phyloP scores from a whole-genome alignment of 2,113 vertebrate genomes.

The Morphnarchus princeps region DNA sequence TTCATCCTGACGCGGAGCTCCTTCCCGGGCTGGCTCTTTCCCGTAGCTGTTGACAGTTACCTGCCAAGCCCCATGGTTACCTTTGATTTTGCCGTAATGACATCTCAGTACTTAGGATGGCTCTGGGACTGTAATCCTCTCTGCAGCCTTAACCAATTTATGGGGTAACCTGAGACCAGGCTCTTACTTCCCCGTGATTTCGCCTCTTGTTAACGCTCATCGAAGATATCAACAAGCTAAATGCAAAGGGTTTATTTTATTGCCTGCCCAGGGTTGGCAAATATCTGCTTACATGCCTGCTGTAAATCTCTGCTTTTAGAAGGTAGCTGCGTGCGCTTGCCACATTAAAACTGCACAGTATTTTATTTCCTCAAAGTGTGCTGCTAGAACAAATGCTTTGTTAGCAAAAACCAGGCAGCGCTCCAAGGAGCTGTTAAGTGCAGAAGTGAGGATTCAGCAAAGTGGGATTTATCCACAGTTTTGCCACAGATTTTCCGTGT shows the following conservation, averaged over 20 bases:
- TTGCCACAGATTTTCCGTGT: not conserved
- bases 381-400: not conserved
- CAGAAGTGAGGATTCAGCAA: not conserved
- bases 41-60: conserved; percentile 78
- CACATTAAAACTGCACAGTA: not conserved
- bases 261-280: not conserved
- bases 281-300: not conserved
- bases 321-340: not conserved
- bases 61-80: conserved; percentile 70
- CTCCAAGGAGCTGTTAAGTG: not conserved
- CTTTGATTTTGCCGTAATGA: conserved; percentile 79
- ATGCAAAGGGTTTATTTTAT: conserved; percentile 12
- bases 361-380: not conserved
- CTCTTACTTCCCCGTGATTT: conserved; percentile 37
- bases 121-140: conserved; percentile 69
- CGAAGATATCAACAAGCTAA: not conserved
- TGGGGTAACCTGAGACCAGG: conserved; percentile 71
- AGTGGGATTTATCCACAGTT: not conserved
- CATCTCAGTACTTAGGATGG: conserved; percentile 63
- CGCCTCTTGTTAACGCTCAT: conserved; percentile 55
- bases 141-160: conserved; percentile 63
- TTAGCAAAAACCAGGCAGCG: not conserved
- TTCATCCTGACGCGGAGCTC: conserved; percentile 62
- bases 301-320: not conserved
- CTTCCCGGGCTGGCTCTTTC: conserved; percentile 57